Evolutionary conservation across 2,888 invertebrate genomes (phyloP), one percentile per base, ranked within the genome.

Genomic region (Neria commutata): DNA sequence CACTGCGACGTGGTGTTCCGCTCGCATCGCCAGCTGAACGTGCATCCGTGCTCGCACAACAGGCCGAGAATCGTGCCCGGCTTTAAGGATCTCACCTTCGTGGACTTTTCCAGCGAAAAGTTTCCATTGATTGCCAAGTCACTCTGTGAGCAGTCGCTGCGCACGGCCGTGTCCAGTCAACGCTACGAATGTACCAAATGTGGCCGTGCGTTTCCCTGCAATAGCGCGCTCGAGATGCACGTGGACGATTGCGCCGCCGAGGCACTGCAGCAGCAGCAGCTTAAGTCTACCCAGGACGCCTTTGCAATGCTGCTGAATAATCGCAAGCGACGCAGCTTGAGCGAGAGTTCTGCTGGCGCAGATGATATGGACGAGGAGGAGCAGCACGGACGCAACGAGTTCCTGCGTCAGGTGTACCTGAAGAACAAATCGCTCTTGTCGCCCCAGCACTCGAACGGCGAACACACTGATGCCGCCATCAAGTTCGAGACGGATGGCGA

Each of bases 21-120:
- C 67, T 91, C 89, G 45, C 86, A 89, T 64, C 88, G 89, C 59
- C 86, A 88, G 4, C 85, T 91, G 62, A 89, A 89, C 69, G 83
- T 88, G 34, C 93, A 93, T 78, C 85, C 87, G 45, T 86, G 85
- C 71, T 86, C 87, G 67, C 85, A 84, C 1, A 78, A 64, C 25
- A 25, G 56, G 17, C 11, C 34, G 3, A 66, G 76, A 14, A 65
- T 73, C 8, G 69, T 68, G 3, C 72, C 86, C 1, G 89, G 89
- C 16, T 90, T 89, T 77, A 86, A 87, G 66, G 91, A 92, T 77
- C 82, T 89, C 55, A 87, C 88, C 2, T 91, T 89, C 75, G 86
- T 90, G n/a, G 92, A 92, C 74, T 94, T 92, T 75, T 89, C 92
- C 0, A 88, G 87, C 60, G 87, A 87, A 67, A 93, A 93, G 76